Base-by-base conservation (phyloP, 2,888 invertebrate genomes). In the Chorisops tibialis region DNA sequence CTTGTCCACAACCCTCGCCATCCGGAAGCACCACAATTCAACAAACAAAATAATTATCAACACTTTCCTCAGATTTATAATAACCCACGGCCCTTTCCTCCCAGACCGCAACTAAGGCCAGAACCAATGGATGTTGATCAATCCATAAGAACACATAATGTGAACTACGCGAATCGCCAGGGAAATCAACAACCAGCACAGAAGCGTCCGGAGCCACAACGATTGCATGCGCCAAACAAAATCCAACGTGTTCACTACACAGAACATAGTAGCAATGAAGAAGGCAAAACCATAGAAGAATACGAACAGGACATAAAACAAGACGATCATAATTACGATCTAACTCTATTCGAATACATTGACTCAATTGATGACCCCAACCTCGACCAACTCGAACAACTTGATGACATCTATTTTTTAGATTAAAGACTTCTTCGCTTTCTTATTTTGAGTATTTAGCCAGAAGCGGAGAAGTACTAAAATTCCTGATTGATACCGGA, bases 321-420 rank as follows among this genome's bases (percentile, higher is more conserved):
- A 16, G 37, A 51, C 9, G 48, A 48, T n/a, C 11, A 48, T 12
- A 12, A 48, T 14, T 24, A 48, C 7, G 24, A 48, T 1, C 48
- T 24, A 24, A 48, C 22, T 11, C 5, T 38, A 35, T 9, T 24
- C 1, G 51, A 51, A 3, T 48, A 48, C 16, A 48, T 24, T 9
- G 48, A 48, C 37, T 1, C 30, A 4, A 16, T 2, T 4, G 37
- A 35, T 6, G 18, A 37, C 1, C 50, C 30, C 4, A 7, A 9
- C 37, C 18, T 30, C 5, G 50, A 52, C 9, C 18, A 52, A 11
- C 19, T 39, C 30, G 35, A 50, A 16, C 1, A 50, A 16, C 12
- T 50, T 4, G 52, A 41, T 16, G 21, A 54, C 21, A 18, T 38
- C n/a, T 54, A 54, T 54, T 54, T 54, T 54, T 38, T 54, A 41